Conservation (phyloP, 2,113 vertebrate genomes). For the Cathartes aura region DNA sequence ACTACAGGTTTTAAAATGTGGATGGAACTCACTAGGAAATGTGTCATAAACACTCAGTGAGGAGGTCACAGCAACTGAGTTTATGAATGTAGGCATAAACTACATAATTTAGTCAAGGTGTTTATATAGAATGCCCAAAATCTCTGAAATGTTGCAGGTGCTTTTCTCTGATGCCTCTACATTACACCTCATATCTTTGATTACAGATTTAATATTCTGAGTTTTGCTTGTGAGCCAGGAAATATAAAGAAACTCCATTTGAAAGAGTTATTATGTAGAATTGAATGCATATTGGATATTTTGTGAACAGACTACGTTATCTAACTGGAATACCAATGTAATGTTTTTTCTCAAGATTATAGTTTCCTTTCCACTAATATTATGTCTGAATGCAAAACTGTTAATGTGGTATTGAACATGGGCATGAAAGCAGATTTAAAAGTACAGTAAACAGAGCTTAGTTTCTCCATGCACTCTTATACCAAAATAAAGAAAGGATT, state of each 20-base stretch:
- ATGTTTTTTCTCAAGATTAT: neutral
- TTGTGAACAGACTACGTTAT: neutral
- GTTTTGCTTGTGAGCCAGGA: neutral
- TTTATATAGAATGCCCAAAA: neutral
- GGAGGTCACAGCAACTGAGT: neutral
- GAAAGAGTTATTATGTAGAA: neutral
- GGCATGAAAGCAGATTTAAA: neutral
- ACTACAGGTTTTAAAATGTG: neutral
- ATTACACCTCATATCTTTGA: neutral
- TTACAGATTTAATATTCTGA: neutral
- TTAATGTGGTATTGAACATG: neutral
- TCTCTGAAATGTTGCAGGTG: neutral
- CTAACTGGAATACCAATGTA: neutral
- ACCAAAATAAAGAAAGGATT: neutral
- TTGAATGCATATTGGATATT: neutral
- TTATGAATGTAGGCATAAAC: neutral
- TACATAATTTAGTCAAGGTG: neutral
- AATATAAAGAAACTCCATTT: neutral
- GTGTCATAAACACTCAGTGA: neutral
- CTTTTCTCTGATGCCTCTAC: neutral
- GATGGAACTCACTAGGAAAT: neutral
- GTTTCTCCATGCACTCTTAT: neutral
- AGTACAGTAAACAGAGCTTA: neutral
- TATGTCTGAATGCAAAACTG: neutral
- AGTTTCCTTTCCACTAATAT: neutral